Base-by-base conservation (phyloP, 2,888 invertebrate species). In the Exocentrus adspersus region DNA sequence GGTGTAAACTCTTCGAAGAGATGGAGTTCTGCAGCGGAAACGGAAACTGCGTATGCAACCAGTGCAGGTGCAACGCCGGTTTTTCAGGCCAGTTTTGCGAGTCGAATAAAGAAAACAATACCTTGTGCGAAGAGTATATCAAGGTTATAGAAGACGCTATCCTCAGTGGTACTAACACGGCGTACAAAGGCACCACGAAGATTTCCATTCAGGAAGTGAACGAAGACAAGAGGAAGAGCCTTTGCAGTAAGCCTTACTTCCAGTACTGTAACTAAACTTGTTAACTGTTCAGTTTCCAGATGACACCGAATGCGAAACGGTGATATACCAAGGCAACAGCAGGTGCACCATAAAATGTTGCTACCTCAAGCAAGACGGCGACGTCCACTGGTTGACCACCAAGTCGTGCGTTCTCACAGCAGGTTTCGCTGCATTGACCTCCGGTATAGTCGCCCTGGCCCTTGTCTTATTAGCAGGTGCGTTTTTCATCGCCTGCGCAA, bases 31-130 rank as follows among this genome's bases (percentile, higher is more conserved):
- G 93, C 78, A 92, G 90, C 0, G 89, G 88, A 0, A 87, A 88
- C 28, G 96, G 96, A 0, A 83, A 84, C 1, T 96, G 96, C 78
- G 85, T 86, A 12, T 96, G 95, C 77, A 93, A 92, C 77, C 61
- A 67, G 52, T 80, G 80, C 61, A 21, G 65, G 12, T 80, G 80
- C 57, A 32, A 67, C 0, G 48, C 64, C 6, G 72, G 76, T 24
- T 87, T 84, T 69, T 76, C 82, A 0, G 87, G 87, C 17, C 77
- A 73, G 48, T 87, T 82, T 75, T 87, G 87, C 61, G 87, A 87
- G 76, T 83, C 83, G 4, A 86, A 86, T 67, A 80, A 84, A 0
- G 82, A 81, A 0, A 86, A 86, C 63, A 85, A 85, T 70, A 84
- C 85, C 0, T 78, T 86, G 57, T 87, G 87, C 71, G 81, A 80